These are phyloP conservation scores for Lycopodina hypogea DNA, from an alignment of 37 sponge, comb jelly and placozoan genomes.

Conservation along the genomic window DNA sequence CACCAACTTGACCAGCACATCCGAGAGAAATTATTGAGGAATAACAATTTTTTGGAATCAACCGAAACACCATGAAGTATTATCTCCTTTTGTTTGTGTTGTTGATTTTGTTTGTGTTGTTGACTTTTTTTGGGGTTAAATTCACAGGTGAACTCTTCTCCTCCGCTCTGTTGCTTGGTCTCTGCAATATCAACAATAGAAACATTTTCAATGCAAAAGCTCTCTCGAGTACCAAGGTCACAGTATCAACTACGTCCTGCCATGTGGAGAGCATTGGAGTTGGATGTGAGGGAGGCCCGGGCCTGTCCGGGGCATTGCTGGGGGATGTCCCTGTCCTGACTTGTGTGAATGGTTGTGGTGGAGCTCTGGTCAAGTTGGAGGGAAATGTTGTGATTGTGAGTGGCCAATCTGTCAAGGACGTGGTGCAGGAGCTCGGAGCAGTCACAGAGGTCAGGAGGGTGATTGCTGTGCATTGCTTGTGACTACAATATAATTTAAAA, in stretches of 20 bases:
- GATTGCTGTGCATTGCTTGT: background rate
- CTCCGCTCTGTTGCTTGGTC: constrained; percentile 13
- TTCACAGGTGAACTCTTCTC: background rate
- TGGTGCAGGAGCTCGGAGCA: background rate
- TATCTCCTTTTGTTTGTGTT: no score
- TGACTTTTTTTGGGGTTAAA: no score
- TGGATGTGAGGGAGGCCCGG: background rate
- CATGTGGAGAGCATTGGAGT: background rate
- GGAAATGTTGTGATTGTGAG: constrained; percentile 3
- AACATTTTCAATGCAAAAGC: constrained; percentile 31
- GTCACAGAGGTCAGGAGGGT: constrained; percentile 1
- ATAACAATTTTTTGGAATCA: no score
- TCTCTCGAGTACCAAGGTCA: background rate
- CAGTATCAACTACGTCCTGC: background rate
- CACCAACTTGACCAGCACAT: no score
- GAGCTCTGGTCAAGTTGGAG: constrained; percentile 5
- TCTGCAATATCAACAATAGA: background rate
- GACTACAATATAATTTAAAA: background rate
- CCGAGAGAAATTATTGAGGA: no score
- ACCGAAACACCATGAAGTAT: no score
- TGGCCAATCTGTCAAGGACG: background rate
- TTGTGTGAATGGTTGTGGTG: background rate
- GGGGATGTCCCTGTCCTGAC: constrained; percentile 28
- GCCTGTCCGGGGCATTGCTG: constrained; percentile 6
- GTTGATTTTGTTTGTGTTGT: no score